A percentile compares a stretch with the other conserved stretches of the same genome.
These are phyloP conservation scores for Diplolepis rosae DNA, from an alignment of 2,888 invertebrate species.

Conservation along the genomic window DNA sequence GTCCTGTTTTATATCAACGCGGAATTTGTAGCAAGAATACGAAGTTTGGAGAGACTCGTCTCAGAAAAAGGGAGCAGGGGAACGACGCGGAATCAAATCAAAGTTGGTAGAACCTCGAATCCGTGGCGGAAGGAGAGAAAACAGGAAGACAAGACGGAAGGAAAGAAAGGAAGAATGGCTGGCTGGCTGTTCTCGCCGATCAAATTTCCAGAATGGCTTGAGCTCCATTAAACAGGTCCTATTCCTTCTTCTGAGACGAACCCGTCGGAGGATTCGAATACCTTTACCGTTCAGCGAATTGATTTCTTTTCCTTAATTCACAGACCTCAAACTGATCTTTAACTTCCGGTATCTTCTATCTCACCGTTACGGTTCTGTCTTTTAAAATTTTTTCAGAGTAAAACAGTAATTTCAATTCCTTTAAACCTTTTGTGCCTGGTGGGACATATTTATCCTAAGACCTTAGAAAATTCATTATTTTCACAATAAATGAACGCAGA, in stretches of 20 bases:
- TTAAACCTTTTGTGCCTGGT: too few relatives aligned
- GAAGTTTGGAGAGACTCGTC: constrained; percentile 46
- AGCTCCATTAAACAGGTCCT: constrained; percentile 64
- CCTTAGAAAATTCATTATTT: too few relatives aligned
- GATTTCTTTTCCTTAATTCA: not conserved
- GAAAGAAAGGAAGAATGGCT: constrained; percentile 54
- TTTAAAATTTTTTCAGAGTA: not conserved
- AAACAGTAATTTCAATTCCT: too few relatives aligned
- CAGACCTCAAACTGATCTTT: not conserved
- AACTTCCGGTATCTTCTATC: not conserved
- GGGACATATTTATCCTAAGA: too few relatives aligned
- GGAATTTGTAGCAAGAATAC: constrained; percentile 54
- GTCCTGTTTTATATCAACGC: constrained; percentile 43
- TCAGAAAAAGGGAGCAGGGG: constrained; percentile 41
- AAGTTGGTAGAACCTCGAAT: constrained; percentile 63
- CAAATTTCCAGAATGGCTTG: constrained; percentile 67
- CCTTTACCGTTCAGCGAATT: not conserved
- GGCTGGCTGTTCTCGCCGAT: constrained; percentile 64
- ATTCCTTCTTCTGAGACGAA: not conserved
- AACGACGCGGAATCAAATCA: constrained; percentile 64
- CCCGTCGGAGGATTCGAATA: constrained; percentile 13
- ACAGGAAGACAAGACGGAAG: constrained; percentile 38
- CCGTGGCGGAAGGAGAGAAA: constrained; percentile 53
- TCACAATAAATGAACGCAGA: too few relatives aligned
- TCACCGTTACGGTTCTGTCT: not conserved